Conservation (phyloP, 2,888 invertebrate species). For the Xestia xanthographa region DNA sequence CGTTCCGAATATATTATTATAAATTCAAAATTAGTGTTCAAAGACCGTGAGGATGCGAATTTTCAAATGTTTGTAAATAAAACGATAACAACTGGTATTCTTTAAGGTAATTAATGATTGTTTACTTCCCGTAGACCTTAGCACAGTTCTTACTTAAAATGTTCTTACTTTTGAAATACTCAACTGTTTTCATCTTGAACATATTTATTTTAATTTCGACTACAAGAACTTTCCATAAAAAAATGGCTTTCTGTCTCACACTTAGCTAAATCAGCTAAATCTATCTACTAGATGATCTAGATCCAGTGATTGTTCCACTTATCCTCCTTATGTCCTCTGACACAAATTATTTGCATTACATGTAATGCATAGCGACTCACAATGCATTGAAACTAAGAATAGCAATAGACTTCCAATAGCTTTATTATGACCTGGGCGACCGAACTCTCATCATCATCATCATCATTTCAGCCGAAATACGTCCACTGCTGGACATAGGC, state of each 20-base stretch:
- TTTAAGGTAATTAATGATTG: conserved; percentile 49
- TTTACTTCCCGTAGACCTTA: conserved; percentile 32
- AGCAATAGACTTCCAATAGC: background rate
- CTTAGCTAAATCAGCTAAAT: background rate
- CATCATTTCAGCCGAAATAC: no score
- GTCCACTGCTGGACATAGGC: no score
- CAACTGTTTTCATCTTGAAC: background rate
- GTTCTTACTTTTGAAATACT: background rate
- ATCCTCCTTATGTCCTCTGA: no score
- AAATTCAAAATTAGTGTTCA: conserved; percentile 35
- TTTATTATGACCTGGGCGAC: no score
- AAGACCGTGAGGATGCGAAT: conserved; percentile 32
- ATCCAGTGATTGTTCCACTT: background rate
- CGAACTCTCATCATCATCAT: no score
- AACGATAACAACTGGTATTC: conserved; percentile 14
- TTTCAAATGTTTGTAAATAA: conserved; percentile 45
- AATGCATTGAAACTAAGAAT: background rate
- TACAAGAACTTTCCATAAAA: background rate
- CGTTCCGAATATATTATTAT: conserved; percentile 12
- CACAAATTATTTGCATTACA: background rate
- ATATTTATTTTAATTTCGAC: background rate
- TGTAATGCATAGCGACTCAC: background rate
- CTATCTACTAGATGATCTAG: background rate
- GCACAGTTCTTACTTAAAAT: background rate
- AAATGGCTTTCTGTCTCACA: background rate